Base-by-base conservation (phyloP, 2,888 invertebrate genomes). In the Hirtodrosophila duncani region DNA sequence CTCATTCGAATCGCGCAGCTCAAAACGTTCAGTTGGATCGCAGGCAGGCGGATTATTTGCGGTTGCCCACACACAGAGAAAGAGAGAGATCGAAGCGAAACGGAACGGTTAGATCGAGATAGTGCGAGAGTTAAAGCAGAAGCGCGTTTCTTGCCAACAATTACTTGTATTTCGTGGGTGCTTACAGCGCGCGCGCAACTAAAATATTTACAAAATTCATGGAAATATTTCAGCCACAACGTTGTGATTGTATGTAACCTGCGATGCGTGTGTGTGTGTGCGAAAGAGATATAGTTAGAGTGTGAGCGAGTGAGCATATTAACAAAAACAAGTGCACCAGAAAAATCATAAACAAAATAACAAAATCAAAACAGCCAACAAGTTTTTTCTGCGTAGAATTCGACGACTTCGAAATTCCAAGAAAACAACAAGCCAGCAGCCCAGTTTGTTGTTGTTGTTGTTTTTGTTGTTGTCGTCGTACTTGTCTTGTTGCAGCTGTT, bases 1-100 rank as follows among this genome's bases (percentile, higher is more conserved):
- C 52, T 78, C 67, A 79, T 75, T 71, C 67, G 70, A 45, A 44
- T 58, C 67, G 71, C 75, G 71, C 63, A 70, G 67, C 67, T 78
- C n/a, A n/a, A n/a, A n/a, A n/a, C n/a, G n/a, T n/a, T n/a, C n/a
- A n/a, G n/a, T n/a, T n/a, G n/a, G n/a, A n/a, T n/a, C n/a, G n/a
- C n/a, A n/a, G n/a, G n/a, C n/a, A n/a, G n/a, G n/a, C n/a, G n/a
- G n/a, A n/a, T n/a, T n/a, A n/a, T n/a, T n/a, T n/a, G n/a, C n/a
- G n/a, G n/a, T n/a, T n/a, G n/a, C n/a, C n/a, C n/a, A n/a, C n/a
- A n/a, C n/a, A n/a, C n/a, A 37, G 57, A 6, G 34, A 43, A 38
- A 43, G 37, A 42, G 44, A 50, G 46, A 26, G 23, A 52, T 30
- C 13, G 49, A 30, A 42, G 39, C 29, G 20, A 43, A 53, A 39